Base-by-base conservation (phyloP, 1,140 invertebrate genomes). In the Tribolium castaneum region DNA sequence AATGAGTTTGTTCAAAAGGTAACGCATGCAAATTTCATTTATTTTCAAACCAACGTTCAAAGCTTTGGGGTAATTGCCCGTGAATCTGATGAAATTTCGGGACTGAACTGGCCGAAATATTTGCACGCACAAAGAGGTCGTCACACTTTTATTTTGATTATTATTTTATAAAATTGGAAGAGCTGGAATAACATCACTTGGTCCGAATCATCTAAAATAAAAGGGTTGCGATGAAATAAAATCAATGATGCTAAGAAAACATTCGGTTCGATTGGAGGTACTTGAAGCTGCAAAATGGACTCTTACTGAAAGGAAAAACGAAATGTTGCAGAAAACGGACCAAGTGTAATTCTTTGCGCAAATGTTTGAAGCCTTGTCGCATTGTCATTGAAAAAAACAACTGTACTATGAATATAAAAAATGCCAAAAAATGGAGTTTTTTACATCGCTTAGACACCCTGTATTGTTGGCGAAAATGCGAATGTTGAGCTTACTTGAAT, bases 401-500 rank as follows among this genome's bases (percentile, higher is more conserved):
- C 16, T 19, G 1, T 19, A 19, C 16, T 19, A 19, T 19, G 2
- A 19, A 19, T 19, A 2, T 19, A 19, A 19, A 19, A 19, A 19
- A 19, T 19, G 2, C 16, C 16, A 19, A 19, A 19, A 19, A n/a
- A n/a, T n/a, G n/a, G n/a, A n/a, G n/a, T n/a, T n/a, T n/a, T n/a
- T n/a, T n/a, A n/a, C n/a, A n/a, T n/a, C n/a, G n/a, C n/a, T n/a
- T n/a, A n/a, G n/a, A n/a, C n/a, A n/a, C n/a, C n/a, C n/a, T n/a
- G n/a, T n/a, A 19, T 30, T 30, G 25, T 30, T 30, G 3, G 1
- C 5, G 6, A 30, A 30, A 30, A 30, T 30, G 25, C 25, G 6
- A 30, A 30, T 30, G 1, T 30, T 30, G 1, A 30, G 83, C 85
- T 86, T 84, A 87, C 87, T 39, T 84, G 83, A 54, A 88, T 85